phyloP scores from a whole-genome alignment of 2,797 vertebrate species.

The Nyctalus aviator region DNA sequence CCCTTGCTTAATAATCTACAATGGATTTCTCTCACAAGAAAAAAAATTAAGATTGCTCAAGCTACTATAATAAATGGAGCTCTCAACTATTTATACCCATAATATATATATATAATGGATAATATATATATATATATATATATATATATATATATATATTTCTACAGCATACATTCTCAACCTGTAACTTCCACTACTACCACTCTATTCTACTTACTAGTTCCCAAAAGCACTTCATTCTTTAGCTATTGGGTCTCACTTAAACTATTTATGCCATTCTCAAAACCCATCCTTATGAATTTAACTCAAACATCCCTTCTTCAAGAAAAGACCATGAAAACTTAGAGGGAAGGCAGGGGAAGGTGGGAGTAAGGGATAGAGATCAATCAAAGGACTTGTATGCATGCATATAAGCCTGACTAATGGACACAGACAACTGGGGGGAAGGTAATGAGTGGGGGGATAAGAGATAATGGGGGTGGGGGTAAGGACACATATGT shows the following conservation, averaged over 20 bases:
- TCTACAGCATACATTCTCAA: not conserved
- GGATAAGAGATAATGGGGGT: too few relatives aligned
- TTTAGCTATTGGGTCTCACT: not conserved
- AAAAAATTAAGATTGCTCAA: not conserved
- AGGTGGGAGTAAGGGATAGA: too few relatives aligned
- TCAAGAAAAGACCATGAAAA: not conserved
- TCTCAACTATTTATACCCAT: constrained; percentile 9
- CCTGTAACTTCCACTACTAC: not conserved
- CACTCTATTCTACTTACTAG: not conserved
- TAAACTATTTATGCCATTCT: not conserved
- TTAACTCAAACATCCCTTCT: constrained; percentile 11
- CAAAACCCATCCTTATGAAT: not conserved
- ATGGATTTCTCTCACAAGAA: not conserved
- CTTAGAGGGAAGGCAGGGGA: too few relatives aligned
- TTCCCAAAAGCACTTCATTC: not conserved
- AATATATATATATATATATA: too few relatives aligned
- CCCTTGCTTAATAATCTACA: not conserved
- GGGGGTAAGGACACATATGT: too few relatives aligned
- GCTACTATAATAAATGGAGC: not conserved
- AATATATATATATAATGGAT: not conserved
- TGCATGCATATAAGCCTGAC: too few relatives aligned
- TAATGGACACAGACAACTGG: too few relatives aligned
- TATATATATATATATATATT: not conserved
- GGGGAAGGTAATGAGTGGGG: too few relatives aligned
- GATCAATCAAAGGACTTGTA: too few relatives aligned